phyloP scores from a whole-genome alignment of 64 coral and sea anemone genomes.

The Anthopleura sola region DNA sequence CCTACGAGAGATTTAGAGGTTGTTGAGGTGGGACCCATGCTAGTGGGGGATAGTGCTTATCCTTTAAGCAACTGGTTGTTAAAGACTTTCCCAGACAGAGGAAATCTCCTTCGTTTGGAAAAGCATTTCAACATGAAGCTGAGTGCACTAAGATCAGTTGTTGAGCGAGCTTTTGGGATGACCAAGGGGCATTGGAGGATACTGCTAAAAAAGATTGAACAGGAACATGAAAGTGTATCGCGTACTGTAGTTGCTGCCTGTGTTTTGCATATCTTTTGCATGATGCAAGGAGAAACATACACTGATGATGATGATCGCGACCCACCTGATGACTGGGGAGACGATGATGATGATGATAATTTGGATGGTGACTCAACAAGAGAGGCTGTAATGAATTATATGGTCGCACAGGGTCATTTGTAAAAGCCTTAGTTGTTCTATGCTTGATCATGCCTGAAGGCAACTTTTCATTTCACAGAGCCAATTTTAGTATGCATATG shows the following conservation, averaged over 20 bases:
- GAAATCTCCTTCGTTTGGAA: neutral
- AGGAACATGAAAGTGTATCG: slow-evolving; percentile 21
- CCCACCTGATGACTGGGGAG: neutral
- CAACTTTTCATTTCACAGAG: neutral
- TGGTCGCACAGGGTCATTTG: neutral
- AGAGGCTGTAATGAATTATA: neutral
- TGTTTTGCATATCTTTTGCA: slow-evolving; percentile 71
- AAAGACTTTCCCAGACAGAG: slow-evolving; percentile 30
- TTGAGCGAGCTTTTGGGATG: slow-evolving; percentile 33
- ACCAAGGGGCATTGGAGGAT: slow-evolving; percentile 30
- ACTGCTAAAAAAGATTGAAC: slow-evolving; percentile 37
- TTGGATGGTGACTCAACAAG: neutral
- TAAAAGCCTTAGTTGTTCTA: neutral
- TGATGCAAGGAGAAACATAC: neutral
- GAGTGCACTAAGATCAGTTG: slow-evolving; percentile 6
- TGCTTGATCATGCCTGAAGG: neutral
- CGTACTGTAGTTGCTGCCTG: slow-evolving; percentile 32
- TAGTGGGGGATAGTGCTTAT: slow-evolving; percentile 59
- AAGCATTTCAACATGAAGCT: slow-evolving; percentile 43
- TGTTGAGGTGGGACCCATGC: slow-evolving; percentile 25
- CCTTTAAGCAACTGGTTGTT: slow-evolving; percentile 34
- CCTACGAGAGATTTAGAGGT: slow-evolving; percentile 19
- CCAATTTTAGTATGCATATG: neutral
- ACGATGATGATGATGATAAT: neutral
- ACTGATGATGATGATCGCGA: neutral